Evolutionary conservation across 2,797 vertebrate genomes (phyloP), one percentile per base, ranked within the genome.

Genomic region (Clarias pachynema): DNA sequence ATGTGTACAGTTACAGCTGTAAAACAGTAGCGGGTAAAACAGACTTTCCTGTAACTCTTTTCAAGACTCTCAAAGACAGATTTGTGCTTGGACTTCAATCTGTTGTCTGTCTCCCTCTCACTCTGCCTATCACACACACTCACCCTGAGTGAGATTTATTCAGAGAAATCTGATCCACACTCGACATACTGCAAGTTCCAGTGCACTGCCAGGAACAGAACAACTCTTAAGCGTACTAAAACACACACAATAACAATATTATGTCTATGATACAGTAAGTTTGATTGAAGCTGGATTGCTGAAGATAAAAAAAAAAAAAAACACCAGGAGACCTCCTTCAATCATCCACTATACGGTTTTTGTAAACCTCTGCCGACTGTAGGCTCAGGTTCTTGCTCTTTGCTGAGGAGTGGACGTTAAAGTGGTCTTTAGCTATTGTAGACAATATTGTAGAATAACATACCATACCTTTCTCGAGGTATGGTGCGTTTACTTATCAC

Each of bases 91-190:
- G 22, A 16, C 24, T 65, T 44, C 10, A 79, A 49, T 20, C 34
- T 65, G 60, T 26, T 79, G 40, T 26, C 59, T 40, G 10, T 79
- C 12, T 26, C 16, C 1, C 59, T 62, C 6, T 40, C 22, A 1
- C 9, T 53, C 22, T 14, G 18, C 20, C 57, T 60, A 26, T 59
- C 29, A 57, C 26, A 34, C 26, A 22, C 26, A 53, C 72, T 75
- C 72, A 74, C 0, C 18, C 15, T 10, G 8, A 44, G 5, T 79
- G n/a, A 80, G 62, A 80, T 66, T 22, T 66, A 81, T 53, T 53
- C 20, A 53, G 10, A 66, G 62, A 81, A 49, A 53, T 66, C 79
- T 80, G 78, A 80, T 80, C 78, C 62, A 49, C 78, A 31, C 40
- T 49, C n/a, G 1, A 49, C 79, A 66, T 81, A 31, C 79, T 66